Conservation (phyloP, 2,797 vertebrate species). For the Limnodromus scolopaceus region DNA sequence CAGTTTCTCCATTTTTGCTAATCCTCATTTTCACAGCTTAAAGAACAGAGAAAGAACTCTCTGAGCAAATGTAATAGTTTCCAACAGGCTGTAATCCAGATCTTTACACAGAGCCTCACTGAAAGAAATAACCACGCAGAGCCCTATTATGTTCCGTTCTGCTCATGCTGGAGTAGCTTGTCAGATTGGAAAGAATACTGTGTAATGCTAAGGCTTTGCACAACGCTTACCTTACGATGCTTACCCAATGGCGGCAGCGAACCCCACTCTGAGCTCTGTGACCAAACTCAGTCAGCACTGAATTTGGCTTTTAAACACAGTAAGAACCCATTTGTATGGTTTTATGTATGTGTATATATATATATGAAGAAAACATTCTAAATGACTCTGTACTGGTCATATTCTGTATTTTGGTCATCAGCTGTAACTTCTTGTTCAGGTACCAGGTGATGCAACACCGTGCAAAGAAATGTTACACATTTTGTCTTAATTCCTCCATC, state of each 20-base stretch:
- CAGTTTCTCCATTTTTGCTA: neutral
- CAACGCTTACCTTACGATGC: neutral
- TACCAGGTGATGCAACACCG: neutral
- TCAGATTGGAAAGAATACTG: neutral
- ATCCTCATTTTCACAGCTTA: neutral
- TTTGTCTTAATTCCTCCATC: neutral
- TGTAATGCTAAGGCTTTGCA: neutral
- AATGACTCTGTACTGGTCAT: neutral
- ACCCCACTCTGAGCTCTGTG: neutral
- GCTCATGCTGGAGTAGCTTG: neutral
- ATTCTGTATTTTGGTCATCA: neutral
- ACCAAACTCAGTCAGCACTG: rapidly evolving
- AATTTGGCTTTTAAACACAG: neutral
- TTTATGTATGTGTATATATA: rapidly evolving
- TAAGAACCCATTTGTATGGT: neutral
- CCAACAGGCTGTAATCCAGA: neutral
- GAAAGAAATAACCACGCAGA: neutral
- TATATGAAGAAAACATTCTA: neutral
- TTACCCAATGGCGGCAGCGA: rapidly evolving
- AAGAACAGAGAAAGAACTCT: neutral
- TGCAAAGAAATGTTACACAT: neutral
- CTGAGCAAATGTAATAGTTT: neutral
- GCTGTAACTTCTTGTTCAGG: neutral
- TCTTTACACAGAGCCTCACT: neutral
- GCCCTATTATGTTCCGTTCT: neutral